Conservation (phyloP, 2,113 vertebrate genomes). For the Atlantisia rogersi region DNA sequence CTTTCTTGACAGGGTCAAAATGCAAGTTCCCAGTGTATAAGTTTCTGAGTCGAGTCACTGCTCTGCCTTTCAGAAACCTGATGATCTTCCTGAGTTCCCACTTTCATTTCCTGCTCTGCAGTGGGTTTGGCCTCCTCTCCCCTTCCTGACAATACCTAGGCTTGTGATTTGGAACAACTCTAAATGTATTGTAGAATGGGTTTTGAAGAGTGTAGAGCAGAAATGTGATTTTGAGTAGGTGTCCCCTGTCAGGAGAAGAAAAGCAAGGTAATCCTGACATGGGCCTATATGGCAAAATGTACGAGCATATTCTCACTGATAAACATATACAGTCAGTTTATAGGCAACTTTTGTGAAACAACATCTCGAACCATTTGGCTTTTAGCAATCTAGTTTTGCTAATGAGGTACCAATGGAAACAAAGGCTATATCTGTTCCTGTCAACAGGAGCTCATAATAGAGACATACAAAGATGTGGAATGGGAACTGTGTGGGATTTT, state of each 20-base stretch:
- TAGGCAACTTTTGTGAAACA: conserved; percentile 4
- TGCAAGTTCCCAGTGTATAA: background rate
- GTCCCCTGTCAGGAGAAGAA: background rate
- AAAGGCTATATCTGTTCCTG: conserved; percentile 22
- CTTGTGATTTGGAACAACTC: background rate
- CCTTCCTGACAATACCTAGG: background rate
- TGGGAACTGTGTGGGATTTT: conserved; percentile 24
- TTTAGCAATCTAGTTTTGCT: conserved; percentile 31
- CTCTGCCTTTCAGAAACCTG: background rate
- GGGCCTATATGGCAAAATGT: background rate
- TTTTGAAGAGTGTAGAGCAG: background rate
- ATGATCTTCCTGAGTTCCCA: background rate
- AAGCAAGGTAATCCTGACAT: background rate
- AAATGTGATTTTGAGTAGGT: background rate
- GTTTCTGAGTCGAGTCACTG: background rate
- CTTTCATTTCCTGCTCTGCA: background rate
- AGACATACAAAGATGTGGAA: conserved; percentile 6
- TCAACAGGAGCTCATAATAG: background rate
- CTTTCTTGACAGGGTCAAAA: background rate
- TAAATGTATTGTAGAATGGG: background rate
- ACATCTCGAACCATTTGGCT: background rate
- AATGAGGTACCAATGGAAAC: conserved; percentile 20
- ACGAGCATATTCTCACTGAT: background rate
- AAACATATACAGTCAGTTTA: background rate
- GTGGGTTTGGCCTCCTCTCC: background rate